Evolutionary conservation across 2,113 vertebrate genomes (phyloP).

Genomic region (Noturus placidus): DNA sequence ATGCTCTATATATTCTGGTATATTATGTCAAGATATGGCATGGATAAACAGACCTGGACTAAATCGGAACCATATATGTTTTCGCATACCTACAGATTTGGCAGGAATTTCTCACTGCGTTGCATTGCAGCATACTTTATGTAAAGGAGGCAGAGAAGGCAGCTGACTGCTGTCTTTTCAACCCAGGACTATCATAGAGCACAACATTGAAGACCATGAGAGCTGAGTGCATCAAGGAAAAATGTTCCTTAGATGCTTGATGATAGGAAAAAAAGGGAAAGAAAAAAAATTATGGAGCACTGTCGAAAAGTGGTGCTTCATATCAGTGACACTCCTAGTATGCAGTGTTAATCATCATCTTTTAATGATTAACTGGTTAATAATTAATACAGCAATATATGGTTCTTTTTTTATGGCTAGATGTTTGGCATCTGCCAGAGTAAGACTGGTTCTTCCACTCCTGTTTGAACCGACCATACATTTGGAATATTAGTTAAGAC

Average conservation of each 20-base stretch:
- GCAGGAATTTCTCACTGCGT: background rate
- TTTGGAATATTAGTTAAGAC: background rate
- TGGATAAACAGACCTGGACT: background rate
- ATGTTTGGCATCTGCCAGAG: background rate
- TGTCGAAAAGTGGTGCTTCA: background rate
- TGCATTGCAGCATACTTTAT: background rate
- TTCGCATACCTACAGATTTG: too few relatives aligned
- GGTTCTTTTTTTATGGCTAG: background rate
- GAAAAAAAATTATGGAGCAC: background rate
- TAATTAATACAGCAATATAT: background rate
- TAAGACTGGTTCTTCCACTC: background rate
- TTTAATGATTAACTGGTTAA: background rate
- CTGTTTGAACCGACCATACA: background rate
- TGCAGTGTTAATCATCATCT: background rate
- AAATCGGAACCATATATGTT: background rate
- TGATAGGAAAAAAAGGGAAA: background rate
- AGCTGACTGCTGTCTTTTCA: background rate
- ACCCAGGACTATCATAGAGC: background rate
- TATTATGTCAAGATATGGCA: background rate
- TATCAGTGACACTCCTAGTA: background rate
- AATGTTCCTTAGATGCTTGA: background rate
- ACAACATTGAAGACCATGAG: background rate
- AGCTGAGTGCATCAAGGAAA: background rate
- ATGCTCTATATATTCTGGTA: background rate
- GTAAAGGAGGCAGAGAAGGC: background rate